These are phyloP conservation scores for Rhinoraja longicauda DNA, from an alignment of 2,797 vertebrate genomes.

Conservation along the genomic window DNA sequence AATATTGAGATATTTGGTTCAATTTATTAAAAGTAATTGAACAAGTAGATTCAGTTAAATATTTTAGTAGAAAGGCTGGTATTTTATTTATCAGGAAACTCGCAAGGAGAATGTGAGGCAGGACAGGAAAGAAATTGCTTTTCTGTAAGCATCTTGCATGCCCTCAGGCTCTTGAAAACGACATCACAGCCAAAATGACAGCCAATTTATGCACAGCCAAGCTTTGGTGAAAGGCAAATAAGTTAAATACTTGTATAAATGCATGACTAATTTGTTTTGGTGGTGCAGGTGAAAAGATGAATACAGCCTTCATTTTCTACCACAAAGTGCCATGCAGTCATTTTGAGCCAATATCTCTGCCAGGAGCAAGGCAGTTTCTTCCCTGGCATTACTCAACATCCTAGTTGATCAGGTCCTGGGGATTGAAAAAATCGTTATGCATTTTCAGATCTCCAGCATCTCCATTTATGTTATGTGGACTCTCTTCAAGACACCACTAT, in stretches of 20 bases:
- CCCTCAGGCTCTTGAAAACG: background rate
- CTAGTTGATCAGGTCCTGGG: too few species aligned
- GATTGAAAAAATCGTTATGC: too few species aligned
- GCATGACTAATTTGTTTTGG: background rate
- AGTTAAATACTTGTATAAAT: background rate
- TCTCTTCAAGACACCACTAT: too few species aligned
- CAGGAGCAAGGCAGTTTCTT: too few species aligned
- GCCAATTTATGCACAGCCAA: background rate
- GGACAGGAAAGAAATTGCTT: background rate
- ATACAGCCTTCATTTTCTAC: background rate
- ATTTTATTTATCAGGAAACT: background rate
- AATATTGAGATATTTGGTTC: background rate
- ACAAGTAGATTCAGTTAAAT: background rate
- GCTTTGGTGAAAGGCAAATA: background rate
- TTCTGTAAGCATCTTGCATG: background rate
- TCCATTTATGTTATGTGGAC: too few species aligned
- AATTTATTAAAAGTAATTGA: background rate
- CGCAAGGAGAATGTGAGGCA: background rate
- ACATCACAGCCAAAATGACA: background rate
- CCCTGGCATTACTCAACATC: too few species aligned
- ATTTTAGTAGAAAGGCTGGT: background rate
- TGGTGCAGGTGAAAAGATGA: background rate
- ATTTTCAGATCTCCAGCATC: too few species aligned
- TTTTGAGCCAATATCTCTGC: background rate
- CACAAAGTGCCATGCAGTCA: background rate